Evolutionary conservation across 2,888 invertebrate species (phyloP).

Genomic region (Hecatera dysodea): DNA sequence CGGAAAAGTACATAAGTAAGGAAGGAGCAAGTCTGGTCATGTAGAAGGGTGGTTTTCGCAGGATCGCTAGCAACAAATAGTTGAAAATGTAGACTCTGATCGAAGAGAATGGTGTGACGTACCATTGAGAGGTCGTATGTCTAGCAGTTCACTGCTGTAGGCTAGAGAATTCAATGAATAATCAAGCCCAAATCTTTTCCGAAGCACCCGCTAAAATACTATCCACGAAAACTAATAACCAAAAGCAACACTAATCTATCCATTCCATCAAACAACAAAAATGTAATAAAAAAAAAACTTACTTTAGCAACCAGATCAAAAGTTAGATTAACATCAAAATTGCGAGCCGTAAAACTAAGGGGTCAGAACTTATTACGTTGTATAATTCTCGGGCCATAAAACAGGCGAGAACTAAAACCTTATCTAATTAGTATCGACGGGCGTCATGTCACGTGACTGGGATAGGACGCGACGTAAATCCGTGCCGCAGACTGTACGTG

Average conservation of each 20-base stretch:
- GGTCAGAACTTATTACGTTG: constrained; percentile 72
- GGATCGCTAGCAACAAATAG: too few species aligned
- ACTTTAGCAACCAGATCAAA: constrained; percentile 70
- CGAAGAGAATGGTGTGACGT: too few species aligned
- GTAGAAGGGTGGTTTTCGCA: too few species aligned
- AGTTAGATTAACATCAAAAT: constrained; percentile 78
- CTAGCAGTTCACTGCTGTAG: too few species aligned
- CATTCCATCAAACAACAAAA: constrained; percentile 34
- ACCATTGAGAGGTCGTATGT: too few species aligned
- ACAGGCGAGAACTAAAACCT: constrained; percentile 69
- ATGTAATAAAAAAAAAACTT: constrained; percentile 41
- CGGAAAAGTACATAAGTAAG: too few species aligned
- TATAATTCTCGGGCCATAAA: constrained; percentile 75
- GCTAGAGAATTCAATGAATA: background rate
- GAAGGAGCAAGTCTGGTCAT: too few species aligned
- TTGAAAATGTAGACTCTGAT: too few species aligned
- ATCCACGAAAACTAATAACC: background rate
- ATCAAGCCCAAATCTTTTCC: background rate
- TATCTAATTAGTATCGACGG: constrained; percentile 78
- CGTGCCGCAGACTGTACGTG: constrained; percentile 69
- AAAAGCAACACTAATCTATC: constrained; percentile 24
- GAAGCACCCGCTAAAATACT: background rate
- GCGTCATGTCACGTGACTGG: constrained; percentile 60
- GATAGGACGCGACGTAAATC: constrained; percentile 69
- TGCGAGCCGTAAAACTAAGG: constrained; percentile 70